These are phyloP conservation scores for Brachypteracias leptosomus DNA, from an alignment of 2,113 vertebrate species.

Conservation along the genomic window DNA sequence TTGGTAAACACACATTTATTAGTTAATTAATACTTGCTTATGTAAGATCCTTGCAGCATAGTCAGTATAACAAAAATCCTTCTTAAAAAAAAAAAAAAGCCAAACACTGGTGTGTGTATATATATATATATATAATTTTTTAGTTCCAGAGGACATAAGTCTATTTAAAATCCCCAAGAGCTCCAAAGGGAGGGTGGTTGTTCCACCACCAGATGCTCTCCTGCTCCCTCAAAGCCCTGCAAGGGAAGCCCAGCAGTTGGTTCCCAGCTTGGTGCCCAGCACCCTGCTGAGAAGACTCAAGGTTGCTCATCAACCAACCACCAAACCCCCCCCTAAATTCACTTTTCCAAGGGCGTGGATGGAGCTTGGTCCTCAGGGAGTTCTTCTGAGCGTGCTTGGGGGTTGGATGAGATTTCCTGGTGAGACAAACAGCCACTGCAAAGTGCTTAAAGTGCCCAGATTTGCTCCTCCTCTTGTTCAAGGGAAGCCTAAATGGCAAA, in stretches of 20 bases:
- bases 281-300: not conserved
- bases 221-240: not conserved
- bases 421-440: not conserved
- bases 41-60: not conserved
- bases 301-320: not conserved
- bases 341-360: not conserved
- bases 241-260: not conserved
- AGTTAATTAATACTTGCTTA: constrained; percentile 4
- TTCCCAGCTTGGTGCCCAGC: not conserved
- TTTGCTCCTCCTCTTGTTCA: not conserved
- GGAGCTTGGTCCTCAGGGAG: not conserved
- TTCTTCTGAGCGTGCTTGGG: not conserved
- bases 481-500: not conserved
- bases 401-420: not conserved
- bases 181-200: not conserved
- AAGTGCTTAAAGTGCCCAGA: constrained; percentile 44
- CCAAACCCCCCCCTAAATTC: not conserved
- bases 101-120: not conserved
- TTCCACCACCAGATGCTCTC: not conserved
- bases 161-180: constrained; percentile 12
- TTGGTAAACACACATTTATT: constrained; percentile 35
- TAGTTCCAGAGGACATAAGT: not conserved
- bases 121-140: not conserved
- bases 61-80: constrained; percentile 28
- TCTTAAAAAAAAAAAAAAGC: not conserved